Percentiles rank a stretch among this genome's conserved stretches.
These are phyloP conservation scores for Xenus cinereus DNA, from an alignment of 2,113 vertebrate species.

Conservation along the genomic window DNA sequence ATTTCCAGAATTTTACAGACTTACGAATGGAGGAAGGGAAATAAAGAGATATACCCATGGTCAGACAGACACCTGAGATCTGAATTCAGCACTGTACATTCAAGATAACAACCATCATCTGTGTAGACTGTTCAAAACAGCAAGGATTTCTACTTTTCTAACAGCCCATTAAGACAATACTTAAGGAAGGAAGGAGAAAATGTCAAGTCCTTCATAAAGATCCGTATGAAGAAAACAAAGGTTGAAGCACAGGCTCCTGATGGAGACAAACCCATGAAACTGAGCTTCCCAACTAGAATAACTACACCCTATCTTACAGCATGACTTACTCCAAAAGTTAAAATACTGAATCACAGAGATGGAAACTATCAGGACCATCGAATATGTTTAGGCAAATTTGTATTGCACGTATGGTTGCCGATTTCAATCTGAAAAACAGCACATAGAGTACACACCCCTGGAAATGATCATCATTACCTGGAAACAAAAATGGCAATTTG, in stretches of 20 bases:
- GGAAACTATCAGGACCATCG: not conserved
- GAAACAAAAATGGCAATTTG: not conserved
- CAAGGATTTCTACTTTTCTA: not conserved
- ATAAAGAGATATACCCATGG: not conserved
- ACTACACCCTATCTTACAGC: not conserved
- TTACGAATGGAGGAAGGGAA: not conserved
- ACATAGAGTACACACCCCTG: rapidly evolving
- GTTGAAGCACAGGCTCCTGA: not conserved
- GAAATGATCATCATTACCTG: not conserved
- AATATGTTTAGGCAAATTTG: not conserved
- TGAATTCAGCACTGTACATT: not conserved
- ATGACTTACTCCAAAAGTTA: not conserved
- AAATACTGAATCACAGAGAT: not conserved
- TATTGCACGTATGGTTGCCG: not conserved
- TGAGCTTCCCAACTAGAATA: not conserved
- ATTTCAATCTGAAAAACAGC: not conserved
- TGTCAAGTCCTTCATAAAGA: not conserved
- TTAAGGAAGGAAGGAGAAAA: not conserved
- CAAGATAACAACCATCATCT: not conserved
- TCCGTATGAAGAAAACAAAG: not conserved
- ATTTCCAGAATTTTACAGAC: not conserved
- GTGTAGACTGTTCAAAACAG: not conserved
- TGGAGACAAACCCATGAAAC: not conserved
- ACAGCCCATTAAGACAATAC: not conserved
- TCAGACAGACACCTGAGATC: not conserved